Percentiles rank a stretch among this genome's conserved stretches.
phyloP scores from a whole-genome alignment of 1,140 invertebrate species.

The Tenebrio molitor region DNA sequence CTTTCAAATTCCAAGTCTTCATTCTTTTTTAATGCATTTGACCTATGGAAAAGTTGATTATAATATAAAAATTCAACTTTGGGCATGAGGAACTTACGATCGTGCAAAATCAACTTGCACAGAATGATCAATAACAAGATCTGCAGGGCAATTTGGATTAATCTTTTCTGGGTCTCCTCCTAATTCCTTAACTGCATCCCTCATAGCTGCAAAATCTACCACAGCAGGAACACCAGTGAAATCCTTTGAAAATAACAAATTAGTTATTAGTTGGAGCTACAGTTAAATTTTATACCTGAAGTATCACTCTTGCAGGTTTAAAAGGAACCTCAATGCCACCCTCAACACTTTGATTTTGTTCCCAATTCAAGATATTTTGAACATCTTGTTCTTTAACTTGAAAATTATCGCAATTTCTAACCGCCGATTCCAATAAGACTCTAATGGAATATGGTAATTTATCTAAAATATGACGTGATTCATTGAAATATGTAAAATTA shows the following conservation, averaged over 20 bases:
- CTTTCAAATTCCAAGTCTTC: constrained; percentile 96
- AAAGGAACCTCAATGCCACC: constrained; percentile 94
- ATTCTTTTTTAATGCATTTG: constrained; percentile 92
- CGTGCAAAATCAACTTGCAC: constrained; percentile 96
- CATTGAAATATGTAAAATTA: no score
- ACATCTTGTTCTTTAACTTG: constrained; percentile 91
- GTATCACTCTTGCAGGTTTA: constrained; percentile 93
- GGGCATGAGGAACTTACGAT: constrained; percentile 74
- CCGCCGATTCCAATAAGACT: constrained; percentile 93
- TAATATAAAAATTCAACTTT: constrained; percentile 21
- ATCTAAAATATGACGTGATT: constrained; percentile 74
- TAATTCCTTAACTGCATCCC: constrained; percentile 91
- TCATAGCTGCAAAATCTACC: constrained; percentile 98
- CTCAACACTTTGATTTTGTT: constrained; percentile 77
- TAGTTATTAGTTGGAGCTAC: constrained; percentile 1
- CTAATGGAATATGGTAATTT: constrained; percentile 94
- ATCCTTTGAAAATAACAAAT: constrained; percentile 74
- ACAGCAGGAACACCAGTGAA: constrained; percentile 98
- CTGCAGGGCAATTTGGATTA: constrained; percentile 97
- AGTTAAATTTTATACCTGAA: constrained; percentile 79
- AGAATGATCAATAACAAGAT: constrained; percentile 98
- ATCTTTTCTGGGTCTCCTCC: constrained; percentile 93
- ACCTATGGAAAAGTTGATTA: constrained; percentile 68
- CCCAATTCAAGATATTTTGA: constrained; percentile 93
- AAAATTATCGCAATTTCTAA: constrained; percentile 97